Evolutionary conservation across 64 coral and sea anemone species (phyloP).

Genomic region (Porites australiensis): DNA sequence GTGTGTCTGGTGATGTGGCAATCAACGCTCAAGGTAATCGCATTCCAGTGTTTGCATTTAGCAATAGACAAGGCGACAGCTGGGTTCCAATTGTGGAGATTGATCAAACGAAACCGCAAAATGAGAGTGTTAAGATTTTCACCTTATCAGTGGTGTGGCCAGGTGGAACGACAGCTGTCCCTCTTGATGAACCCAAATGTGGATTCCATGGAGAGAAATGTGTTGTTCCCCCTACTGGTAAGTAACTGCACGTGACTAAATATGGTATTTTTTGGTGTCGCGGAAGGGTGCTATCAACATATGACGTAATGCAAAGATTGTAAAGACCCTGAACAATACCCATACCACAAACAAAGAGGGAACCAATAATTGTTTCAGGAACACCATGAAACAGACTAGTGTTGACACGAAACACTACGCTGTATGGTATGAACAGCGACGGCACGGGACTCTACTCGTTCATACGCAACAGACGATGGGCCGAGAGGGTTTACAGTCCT

Average conservation of each 20-base stretch:
- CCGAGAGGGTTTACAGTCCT: too few species aligned
- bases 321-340: too few species aligned
- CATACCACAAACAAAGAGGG: too few species aligned
- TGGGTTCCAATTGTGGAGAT: constrained; percentile 51
- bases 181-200: constrained; percentile 70
- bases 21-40: constrained; percentile 66
- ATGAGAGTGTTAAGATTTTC: constrained; percentile 23
- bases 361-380: too few species aligned
- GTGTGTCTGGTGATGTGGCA: constrained; percentile 73
- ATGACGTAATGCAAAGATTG: too few species aligned
- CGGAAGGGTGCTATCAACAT: too few species aligned
- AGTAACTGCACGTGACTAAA: background rate
- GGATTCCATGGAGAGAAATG: constrained; percentile 87
- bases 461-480: too few species aligned
- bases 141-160: constrained; percentile 69
- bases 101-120: constrained; percentile 35
- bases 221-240: constrained; percentile 1
- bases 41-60: constrained; percentile 79
- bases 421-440: too few species aligned
- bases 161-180: constrained; percentile 54
- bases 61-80: constrained; percentile 65
- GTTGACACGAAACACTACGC: too few species aligned
- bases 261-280: too few species aligned
- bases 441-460: too few species aligned
- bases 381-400: too few species aligned